These are phyloP conservation scores for Drosophila meridionalis DNA, from an alignment of 2,888 invertebrate genomes.

Conservation along the genomic window DNA sequence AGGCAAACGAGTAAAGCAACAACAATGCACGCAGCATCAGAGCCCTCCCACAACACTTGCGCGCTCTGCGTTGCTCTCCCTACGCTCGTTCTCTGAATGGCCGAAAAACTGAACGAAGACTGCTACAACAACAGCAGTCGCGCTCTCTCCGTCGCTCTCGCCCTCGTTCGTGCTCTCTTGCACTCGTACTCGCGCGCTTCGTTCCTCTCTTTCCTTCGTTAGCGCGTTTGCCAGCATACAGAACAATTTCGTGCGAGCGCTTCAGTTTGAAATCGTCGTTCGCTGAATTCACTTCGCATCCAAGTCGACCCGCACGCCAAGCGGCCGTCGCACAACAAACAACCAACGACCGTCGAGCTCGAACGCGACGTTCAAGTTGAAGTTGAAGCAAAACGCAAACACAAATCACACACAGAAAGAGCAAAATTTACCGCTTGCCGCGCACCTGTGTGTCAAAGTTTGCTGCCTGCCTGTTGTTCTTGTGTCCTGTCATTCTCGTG, in stretches of 20 bases:
- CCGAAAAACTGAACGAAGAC: conserved; percentile 48
- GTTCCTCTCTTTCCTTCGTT: conserved; percentile 10
- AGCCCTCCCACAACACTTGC: conserved; percentile 70
- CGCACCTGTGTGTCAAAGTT: conserved; percentile 39
- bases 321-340: conserved; percentile 65
- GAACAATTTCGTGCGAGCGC: conserved; percentile 34
- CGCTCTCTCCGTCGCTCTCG: conserved; percentile 11
- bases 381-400: conserved; percentile 36
- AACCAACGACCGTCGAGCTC: conserved; percentile 59
- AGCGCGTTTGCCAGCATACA: conserved; percentile 34
- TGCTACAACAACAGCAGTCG: conserved; percentile 8
- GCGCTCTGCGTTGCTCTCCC: conserved; percentile 50
- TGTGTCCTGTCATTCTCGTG: conserved; percentile 35
- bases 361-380: conserved; percentile 41
- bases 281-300: conserved; percentile 71
- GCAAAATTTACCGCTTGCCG: conserved; percentile 48
- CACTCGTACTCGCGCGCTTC: conserved; percentile 7
- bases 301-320: conserved; percentile 54
- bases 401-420: conserved; percentile 36
- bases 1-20: conserved; percentile 58
- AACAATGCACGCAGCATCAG: conserved; percentile 59
- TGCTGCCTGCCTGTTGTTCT: conserved; percentile 27
- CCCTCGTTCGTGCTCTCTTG: conserved; percentile 6
- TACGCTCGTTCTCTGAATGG: conserved; percentile 7
- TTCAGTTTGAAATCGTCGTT: conserved; percentile 81